phyloP scores from a whole-genome alignment of 2,888 invertebrate genomes.

The Harpalus rubripes region DNA sequence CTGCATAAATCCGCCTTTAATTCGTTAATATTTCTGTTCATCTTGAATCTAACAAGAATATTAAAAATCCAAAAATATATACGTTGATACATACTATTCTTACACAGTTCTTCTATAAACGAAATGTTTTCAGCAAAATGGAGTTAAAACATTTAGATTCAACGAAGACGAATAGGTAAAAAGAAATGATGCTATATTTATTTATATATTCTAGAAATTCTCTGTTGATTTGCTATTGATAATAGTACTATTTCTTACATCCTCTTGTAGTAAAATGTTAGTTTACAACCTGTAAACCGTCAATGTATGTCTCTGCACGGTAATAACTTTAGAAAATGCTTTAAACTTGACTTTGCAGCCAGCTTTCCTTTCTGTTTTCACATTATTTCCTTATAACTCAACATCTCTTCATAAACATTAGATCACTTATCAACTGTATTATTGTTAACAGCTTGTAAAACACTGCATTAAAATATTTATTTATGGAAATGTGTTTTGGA shows the following conservation, averaged over 20 bases:
- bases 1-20: too few species aligned
- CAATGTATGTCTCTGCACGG: slow-evolving; percentile 19
- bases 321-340: slow-evolving; percentile 46
- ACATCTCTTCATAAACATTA: slow-evolving; percentile 2
- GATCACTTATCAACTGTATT: slow-evolving; percentile 34
- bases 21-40: too few species aligned
- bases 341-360: slow-evolving; percentile 48
- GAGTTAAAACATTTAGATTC: too few species aligned
- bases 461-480: slow-evolving; percentile 2
- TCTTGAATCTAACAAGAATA: too few species aligned
- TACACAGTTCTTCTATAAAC: too few species aligned
- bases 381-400: slow-evolving; percentile 46
- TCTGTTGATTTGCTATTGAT: not conserved
- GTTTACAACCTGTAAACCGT: slow-evolving; percentile 14
- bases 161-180: too few species aligned
- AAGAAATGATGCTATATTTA: not conserved
- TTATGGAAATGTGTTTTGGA: slow-evolving; percentile 42
- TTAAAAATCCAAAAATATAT: too few species aligned
- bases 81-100: too few species aligned
- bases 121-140: too few species aligned
- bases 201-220: not conserved
- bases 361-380: slow-evolving; percentile 52
- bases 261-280: not conserved
- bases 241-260: not conserved
- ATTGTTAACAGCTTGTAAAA: slow-evolving; percentile 25